phyloP scores from a whole-genome alignment of 2,888 invertebrate species.

The Himalopsyche japonica region DNA sequence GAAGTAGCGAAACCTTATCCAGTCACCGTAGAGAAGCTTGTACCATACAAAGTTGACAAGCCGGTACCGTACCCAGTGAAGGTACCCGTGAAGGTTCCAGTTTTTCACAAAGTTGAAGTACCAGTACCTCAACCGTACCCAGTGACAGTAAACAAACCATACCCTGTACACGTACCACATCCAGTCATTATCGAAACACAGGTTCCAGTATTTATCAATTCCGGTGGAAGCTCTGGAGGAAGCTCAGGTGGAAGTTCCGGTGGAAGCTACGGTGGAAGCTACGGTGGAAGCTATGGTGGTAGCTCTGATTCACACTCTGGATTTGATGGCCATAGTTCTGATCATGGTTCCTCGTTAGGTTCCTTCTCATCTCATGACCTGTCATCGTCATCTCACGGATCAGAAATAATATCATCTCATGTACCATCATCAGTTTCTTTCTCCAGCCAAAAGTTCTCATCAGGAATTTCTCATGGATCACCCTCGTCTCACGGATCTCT shows the following conservation, averaged over 20 bases:
- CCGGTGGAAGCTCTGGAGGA: not conserved
- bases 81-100: constrained; percentile 13
- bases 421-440: too few relatives aligned
- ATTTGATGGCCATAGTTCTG: not conserved
- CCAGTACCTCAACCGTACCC: constrained; percentile 8
- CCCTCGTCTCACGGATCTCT: not conserved
- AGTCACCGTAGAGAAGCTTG: not conserved
- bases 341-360: not conserved
- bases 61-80: constrained; percentile 25
- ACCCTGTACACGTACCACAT: not conserved
- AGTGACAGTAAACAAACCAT: constrained; percentile 6
- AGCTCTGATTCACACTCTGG: not conserved
- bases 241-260: not conserved
- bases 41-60: not conserved
- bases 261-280: not conserved
- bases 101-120: constrained; percentile 10
- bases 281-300: not conserved
- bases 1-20: not conserved
- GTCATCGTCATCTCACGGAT: not conserved
- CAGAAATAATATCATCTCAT: too few relatives aligned
- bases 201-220: not conserved
- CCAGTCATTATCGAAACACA: constrained; percentile 17
- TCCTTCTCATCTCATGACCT: not conserved
- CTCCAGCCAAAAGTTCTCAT: too few relatives aligned
- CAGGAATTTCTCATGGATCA: not conserved